Evolutionary conservation across 1,140 invertebrate genomes (phyloP).

Genomic region (Anoplophora glabripennis): DNA sequence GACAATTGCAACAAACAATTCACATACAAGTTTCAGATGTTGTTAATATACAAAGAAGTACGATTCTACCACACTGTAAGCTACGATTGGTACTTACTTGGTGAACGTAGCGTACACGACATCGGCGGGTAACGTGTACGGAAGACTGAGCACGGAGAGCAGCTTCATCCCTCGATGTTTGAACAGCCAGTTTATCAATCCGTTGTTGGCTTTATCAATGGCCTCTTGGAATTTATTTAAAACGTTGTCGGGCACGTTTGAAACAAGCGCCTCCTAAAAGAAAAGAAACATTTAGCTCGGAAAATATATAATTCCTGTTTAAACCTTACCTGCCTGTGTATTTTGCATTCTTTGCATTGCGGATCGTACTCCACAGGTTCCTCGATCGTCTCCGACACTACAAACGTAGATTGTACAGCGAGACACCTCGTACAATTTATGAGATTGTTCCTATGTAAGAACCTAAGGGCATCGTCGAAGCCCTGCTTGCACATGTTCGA

Average conservation of each 20-base stretch:
- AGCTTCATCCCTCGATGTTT: conserved; percentile 77
- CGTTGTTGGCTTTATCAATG: conserved; percentile 86
- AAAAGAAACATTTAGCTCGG: conserved; percentile 1
- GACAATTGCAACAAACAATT: not conserved
- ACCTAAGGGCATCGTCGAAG: conserved; percentile 93
- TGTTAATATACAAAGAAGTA: too few relatives aligned
- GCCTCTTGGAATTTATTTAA: conserved; percentile 87
- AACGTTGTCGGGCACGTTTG: conserved; percentile 80
- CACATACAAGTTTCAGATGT: too few relatives aligned
- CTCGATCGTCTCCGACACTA: conserved; percentile 66
- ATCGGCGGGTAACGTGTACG: conserved; percentile 82
- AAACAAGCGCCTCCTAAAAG: conserved; percentile 77
- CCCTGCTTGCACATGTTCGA: conserved; percentile 97
- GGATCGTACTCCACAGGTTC: conserved; percentile 75
- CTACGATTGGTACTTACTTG: conserved; percentile 62
- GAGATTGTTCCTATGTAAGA: conserved; percentile 87
- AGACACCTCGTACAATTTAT: conserved; percentile 83
- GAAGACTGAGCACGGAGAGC: conserved; percentile 74
- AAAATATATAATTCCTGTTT: too few relatives aligned
- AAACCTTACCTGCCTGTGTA: conserved; percentile 69
- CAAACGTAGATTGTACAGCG: conserved; percentile 77
- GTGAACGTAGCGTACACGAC: conserved; percentile 78
- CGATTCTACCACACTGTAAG: not conserved
- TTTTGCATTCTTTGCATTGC: conserved; percentile 79
- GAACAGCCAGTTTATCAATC: conserved; percentile 86